These are phyloP conservation scores for Oryzias dopingdopingensis DNA, from an alignment of 2,797 vertebrate species.

Conservation along the genomic window DNA sequence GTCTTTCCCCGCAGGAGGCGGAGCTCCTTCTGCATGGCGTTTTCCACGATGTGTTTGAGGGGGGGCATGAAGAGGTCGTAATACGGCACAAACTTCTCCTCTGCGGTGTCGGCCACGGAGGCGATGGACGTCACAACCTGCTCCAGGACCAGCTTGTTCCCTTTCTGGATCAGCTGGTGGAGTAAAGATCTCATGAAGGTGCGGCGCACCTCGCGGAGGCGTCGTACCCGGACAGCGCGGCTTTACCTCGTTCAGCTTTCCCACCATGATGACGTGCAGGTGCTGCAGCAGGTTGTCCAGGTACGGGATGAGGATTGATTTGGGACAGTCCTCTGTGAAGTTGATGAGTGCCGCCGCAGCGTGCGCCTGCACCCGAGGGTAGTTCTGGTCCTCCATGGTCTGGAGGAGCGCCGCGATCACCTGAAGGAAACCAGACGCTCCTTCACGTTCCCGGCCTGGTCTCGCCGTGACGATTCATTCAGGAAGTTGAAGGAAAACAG, in stretches of 20 bases:
- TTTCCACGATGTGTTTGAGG: slow-evolving; percentile 96
- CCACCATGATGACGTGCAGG: slow-evolving; percentile 95
- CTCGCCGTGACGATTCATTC: no score
- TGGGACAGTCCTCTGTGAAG: slow-evolving; percentile 98
- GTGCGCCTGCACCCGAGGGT: slow-evolving; percentile 96
- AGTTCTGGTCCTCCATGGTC: slow-evolving; percentile 97
- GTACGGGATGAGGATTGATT: slow-evolving; percentile 91
- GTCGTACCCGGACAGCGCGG: background rate
- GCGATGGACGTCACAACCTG: slow-evolving; percentile 99
- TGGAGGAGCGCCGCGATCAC: slow-evolving; percentile 93
- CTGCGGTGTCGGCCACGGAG: slow-evolving; percentile 96
- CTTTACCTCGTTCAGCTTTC: slow-evolving; percentile 86
- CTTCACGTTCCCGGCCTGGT: no score
- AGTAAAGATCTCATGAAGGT: no score
- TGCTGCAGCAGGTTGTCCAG: slow-evolving; percentile 94
- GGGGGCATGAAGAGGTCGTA: slow-evolving; percentile 98
- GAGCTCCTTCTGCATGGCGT: slow-evolving; percentile 95
- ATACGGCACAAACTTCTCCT: slow-evolving; percentile 98
- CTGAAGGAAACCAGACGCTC: slow-evolving; percentile 55
- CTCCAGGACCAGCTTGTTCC: slow-evolving; percentile 96
- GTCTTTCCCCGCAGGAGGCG: slow-evolving; percentile 95
- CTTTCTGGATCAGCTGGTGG: slow-evolving; percentile 92
- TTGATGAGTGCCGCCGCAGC: slow-evolving; percentile 97
- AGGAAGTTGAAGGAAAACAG: no score
- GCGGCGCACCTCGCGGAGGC: no score